Conservation (phyloP, 2,888 invertebrate genomes). For the Cryptosula pallasiana region DNA sequence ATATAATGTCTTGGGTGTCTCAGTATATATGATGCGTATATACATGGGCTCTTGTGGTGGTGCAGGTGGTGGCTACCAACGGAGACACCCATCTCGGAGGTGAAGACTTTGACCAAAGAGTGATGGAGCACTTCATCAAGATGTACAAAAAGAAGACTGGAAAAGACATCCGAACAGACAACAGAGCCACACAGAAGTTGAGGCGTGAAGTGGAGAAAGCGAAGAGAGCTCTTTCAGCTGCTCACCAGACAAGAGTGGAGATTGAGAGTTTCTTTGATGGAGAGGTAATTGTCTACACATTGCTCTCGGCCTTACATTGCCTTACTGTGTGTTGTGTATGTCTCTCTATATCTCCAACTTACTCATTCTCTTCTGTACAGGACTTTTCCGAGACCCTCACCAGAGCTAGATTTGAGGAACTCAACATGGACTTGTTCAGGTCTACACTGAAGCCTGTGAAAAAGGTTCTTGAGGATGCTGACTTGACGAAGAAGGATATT, state of each 20-base stretch:
- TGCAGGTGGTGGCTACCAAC: slow-evolving; percentile 64
- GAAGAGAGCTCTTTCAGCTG: slow-evolving; percentile 87
- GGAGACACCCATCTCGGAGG: slow-evolving; percentile 98
- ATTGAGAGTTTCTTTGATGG: slow-evolving; percentile 98
- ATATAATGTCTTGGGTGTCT: no score
- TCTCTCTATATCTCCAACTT: no score
- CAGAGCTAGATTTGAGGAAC: slow-evolving; percentile 95
- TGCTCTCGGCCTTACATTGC: no score
- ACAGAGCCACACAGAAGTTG: slow-evolving; percentile 89
- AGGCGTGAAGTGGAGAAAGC: slow-evolving; percentile 96
- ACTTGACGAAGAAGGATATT: slow-evolving; percentile 95
- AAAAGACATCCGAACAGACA: slow-evolving; percentile 88
- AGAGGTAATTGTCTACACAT: no score
- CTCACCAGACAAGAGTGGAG: slow-evolving; percentile 94
- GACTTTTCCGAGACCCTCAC: slow-evolving; percentile 97
- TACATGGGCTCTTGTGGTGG: no score
- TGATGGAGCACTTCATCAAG: slow-evolving; percentile 98
- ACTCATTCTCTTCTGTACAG: slow-evolving; percentile 28
- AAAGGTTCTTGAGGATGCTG: slow-evolving; percentile 95
- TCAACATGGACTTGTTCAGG: slow-evolving; percentile 78
- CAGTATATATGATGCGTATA: no score
- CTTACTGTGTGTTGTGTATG: no score
- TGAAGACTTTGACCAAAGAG: slow-evolving; percentile 96
- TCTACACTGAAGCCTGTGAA: slow-evolving; percentile 92
- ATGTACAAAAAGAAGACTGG: slow-evolving; percentile 98